These are phyloP conservation scores for Sinocyclocheilus rhinocerous DNA, from an alignment of 2,113 vertebrate species.

Conservation along the genomic window DNA sequence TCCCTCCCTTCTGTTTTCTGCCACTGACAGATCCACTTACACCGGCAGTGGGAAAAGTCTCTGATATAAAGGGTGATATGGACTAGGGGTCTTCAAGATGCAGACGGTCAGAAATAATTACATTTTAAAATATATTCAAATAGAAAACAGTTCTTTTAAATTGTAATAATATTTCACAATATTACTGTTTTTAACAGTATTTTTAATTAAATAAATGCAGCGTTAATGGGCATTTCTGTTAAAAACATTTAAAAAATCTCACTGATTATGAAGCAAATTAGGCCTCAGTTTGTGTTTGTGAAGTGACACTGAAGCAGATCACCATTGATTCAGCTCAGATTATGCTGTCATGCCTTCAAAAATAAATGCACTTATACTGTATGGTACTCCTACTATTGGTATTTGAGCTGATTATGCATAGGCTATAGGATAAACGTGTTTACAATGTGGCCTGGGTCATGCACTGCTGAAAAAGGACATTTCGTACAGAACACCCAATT, in stretches of 20 bases:
- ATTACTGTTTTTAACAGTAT: no score
- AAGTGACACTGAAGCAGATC: not conserved
- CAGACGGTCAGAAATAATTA: not conserved
- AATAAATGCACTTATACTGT: not conserved
- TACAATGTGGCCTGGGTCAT: not conserved
- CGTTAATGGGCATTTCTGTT: no score
- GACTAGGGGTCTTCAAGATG: conserved; percentile 17
- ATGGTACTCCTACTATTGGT: not conserved
- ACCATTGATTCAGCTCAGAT: no score
- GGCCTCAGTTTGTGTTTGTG: not conserved
- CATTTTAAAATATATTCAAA: no score
- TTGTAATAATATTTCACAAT: no score
- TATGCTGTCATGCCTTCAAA: no score
- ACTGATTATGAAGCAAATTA: not conserved
- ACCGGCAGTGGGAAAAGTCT: conserved; percentile 14
- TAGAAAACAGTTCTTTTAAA: no score
- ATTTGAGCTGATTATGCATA: not conserved
- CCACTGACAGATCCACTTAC: conserved; percentile 37
- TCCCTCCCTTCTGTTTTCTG: conserved; percentile 45
- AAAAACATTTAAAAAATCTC: no score
- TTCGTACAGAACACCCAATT: not conserved
- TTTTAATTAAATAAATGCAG: no score
- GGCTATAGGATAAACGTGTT: not conserved
- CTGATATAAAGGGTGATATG: conserved; percentile 21
- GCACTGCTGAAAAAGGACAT: not conserved